phyloP scores from a whole-genome alignment of 2,113 vertebrate species.

The Phaetusa simplex region DNA sequence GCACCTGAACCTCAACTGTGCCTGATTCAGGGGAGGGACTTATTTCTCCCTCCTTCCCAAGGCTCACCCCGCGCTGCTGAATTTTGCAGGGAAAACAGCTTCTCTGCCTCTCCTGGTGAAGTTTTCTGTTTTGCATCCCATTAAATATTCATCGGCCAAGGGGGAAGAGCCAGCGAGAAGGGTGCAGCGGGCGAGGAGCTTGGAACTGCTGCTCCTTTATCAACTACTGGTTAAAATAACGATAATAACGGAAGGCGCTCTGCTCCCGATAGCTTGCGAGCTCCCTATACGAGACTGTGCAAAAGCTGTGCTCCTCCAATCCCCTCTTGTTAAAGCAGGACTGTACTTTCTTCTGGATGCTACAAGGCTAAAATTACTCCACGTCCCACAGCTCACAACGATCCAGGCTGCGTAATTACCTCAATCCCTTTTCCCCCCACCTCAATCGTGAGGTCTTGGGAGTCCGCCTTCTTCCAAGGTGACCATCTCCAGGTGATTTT shows the following conservation, averaged over 20 bases:
- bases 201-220: neutral
- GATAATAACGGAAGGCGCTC: neutral
- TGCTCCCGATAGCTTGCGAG: neutral
- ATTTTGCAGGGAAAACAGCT: neutral
- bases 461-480: neutral
- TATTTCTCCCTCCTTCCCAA: neutral
- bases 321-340: neutral
- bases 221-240: neutral
- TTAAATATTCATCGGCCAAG: neutral
- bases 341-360: neutral
- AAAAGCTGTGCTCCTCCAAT: neutral
- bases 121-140: neutral
- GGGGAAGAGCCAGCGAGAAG: neutral
- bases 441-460: neutral
- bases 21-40: neutral
- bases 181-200: neutral
- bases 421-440: neutral
- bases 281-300: neutral
- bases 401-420: neutral
- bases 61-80: neutral
- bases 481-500: neutral
- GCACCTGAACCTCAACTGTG: neutral
- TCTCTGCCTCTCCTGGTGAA: neutral
- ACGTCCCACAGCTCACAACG: rapidly evolving
- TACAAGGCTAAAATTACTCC: neutral